phyloP scores from a whole-genome alignment of 2,113 vertebrate genomes.

The Labeo catla region DNA sequence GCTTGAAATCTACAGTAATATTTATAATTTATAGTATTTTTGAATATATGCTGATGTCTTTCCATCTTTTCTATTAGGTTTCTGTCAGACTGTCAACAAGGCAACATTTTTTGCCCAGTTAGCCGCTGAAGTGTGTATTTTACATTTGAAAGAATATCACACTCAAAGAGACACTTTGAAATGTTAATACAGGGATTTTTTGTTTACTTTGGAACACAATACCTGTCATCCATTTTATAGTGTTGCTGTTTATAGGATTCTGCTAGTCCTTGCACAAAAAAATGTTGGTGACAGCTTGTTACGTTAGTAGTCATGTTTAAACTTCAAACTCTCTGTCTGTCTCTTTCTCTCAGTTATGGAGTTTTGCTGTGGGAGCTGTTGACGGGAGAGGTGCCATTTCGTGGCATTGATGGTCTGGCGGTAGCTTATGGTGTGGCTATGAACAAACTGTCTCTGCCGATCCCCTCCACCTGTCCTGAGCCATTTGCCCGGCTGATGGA shows the following conservation, averaged over 20 bases:
- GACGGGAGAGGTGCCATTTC: constrained; percentile 94
- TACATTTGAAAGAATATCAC: background rate
- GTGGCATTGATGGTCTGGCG: constrained; percentile 92
- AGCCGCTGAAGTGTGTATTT: background rate
- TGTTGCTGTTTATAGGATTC: background rate
- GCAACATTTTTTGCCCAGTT: background rate
- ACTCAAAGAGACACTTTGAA: background rate
- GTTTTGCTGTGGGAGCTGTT: constrained; percentile 95
- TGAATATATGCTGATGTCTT: background rate
- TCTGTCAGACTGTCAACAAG: background rate
- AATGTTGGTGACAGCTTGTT: background rate
- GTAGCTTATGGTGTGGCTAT: constrained; percentile 97
- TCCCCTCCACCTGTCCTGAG: constrained; percentile 95
- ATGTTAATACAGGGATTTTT: background rate
- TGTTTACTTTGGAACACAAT: background rate
- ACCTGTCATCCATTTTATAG: background rate
- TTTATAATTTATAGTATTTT: background rate
- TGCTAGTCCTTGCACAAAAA: background rate
- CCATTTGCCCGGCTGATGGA: constrained; percentile 95
- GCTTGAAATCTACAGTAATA: background rate
- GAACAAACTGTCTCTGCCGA: constrained; percentile 96
- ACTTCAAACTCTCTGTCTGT: constrained; percentile 15
- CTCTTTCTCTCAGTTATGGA: constrained; percentile 65
- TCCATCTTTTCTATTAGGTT: background rate
- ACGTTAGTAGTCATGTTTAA: constrained; percentile 8